Conservation (phyloP, 2,888 invertebrate genomes). For the Dryobotodes eremita region DNA sequence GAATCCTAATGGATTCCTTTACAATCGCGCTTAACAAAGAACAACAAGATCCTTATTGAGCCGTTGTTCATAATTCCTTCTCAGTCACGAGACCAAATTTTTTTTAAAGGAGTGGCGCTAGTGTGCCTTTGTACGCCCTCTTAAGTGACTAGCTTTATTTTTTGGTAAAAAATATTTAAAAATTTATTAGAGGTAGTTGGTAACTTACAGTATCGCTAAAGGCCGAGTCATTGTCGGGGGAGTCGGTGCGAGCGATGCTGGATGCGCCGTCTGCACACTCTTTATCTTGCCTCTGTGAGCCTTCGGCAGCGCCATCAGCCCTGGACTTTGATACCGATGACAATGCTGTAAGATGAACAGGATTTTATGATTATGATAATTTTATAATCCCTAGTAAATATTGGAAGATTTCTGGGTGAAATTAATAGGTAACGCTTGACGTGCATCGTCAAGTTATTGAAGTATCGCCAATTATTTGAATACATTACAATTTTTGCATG, state of each 20-base stretch:
- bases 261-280: slow-evolving; percentile 83
- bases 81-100: too few species aligned
- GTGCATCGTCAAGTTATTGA: too few species aligned
- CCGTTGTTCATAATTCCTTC: too few species aligned
- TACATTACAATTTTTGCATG: neutral
- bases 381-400: neutral
- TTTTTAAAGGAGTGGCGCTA: too few species aligned
- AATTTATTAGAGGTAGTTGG: neutral
- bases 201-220: slow-evolving; percentile 98
- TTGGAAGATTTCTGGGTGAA: too few species aligned
- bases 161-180: neutral
- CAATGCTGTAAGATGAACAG: slow-evolving; percentile 69
- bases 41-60: too few species aligned
- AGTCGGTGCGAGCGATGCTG: slow-evolving; percentile 93
- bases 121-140: too few species aligned
- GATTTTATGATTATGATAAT: neutral
- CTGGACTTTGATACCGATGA: slow-evolving; percentile 78
- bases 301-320: slow-evolving; percentile 70
- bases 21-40: neutral
- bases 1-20: too few species aligned
- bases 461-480: neutral
- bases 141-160: too few species aligned
- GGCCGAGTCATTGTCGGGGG: slow-evolving; percentile 99
- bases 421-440: too few species aligned
- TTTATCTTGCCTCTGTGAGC: slow-evolving; percentile 79